Base-by-base conservation (phyloP, 2,113 vertebrate genomes). In the Nicator chloris region DNA sequence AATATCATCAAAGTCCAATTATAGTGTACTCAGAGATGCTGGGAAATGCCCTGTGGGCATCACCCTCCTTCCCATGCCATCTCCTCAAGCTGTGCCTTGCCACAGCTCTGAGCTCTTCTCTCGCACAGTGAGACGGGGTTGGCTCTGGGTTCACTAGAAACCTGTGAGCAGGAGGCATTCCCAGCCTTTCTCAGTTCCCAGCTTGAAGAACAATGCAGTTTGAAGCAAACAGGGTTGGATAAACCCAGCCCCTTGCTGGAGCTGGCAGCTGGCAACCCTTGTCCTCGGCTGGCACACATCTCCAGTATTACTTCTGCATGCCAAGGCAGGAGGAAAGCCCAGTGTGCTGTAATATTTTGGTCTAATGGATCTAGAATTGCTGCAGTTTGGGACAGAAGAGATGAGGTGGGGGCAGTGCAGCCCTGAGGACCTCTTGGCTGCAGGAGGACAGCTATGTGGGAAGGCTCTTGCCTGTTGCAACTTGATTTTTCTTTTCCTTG, bases 81-180 rank as follows among this genome's bases (percentile, higher is more conserved):
- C n/a, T 42, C 23, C 23, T 47, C 1, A 1, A 28, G 44, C 47
- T 49, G 17, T 70, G 45, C 27, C 11, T 59, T 4, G 4, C 28
- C 0, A 2, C 13, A 16, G 37, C 50, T 20, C 54, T 45, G 54
- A 63, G 31, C 31, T 79, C 21, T 47, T 79, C 45, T 27, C 19
- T 79, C 2, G 1, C 8, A 3, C 6, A 37, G 14, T 28, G 37
- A 0, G 0, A 4, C 9, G 0, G 0, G 19, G 6, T 63, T 93
- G 88, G 47, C 57, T 63, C 66, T 50, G 65, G 30, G 23, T 13
- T 88, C 28, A 5, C 78, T 91, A 73, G 65, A 85, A 91, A 73
- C 12, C 42, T 33, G 20, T 30, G 42, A 79, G 61, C 85, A 45
- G 82, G 86, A 96, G 63, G 64, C 57, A 51, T 84, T 94, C 26